Conservation (phyloP, 2,888 invertebrate species). For the Drosophila borealis region DNA sequence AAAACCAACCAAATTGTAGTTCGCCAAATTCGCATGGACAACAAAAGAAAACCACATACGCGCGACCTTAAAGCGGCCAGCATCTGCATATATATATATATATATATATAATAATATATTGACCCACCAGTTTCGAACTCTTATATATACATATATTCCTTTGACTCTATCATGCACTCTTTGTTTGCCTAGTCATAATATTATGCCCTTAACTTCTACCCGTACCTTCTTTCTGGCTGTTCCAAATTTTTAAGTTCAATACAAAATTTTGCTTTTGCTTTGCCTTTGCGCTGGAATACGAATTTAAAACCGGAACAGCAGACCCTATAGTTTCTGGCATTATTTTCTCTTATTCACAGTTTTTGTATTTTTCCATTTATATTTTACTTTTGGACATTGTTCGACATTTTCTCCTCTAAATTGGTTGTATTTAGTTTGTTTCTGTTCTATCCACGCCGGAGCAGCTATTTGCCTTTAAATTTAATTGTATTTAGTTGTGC, state of each 20-base stretch:
- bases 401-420: constrained; percentile 1
- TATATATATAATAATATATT: neutral
- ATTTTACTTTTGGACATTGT: constrained; percentile 20
- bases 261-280: neutral
- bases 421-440: constrained; percentile 12
- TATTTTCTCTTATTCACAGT: neutral
- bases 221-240: neutral
- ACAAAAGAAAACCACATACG: constrained; percentile 5
- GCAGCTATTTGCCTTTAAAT: neutral
- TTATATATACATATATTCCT: neutral
- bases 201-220: neutral
- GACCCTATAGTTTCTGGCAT: neutral
- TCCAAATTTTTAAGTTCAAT: neutral
- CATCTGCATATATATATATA: constrained; percentile 8
- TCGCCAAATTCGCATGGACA: constrained; percentile 48
- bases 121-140: constrained; percentile 9
- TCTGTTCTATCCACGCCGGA: constrained; percentile 23
- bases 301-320: constrained; percentile 1
- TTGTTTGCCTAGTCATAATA: constrained; percentile 7
- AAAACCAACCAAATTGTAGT: constrained; percentile 25
- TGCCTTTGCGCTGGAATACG: neutral
- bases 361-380: neutral
- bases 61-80: constrained; percentile 6
- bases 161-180: constrained; percentile 6
- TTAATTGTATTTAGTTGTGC: neutral